These are phyloP conservation scores for Ophioderma brevispina DNA, from an alignment of 35 echinoderm and acorn worm species.

Conservation along the genomic window DNA sequence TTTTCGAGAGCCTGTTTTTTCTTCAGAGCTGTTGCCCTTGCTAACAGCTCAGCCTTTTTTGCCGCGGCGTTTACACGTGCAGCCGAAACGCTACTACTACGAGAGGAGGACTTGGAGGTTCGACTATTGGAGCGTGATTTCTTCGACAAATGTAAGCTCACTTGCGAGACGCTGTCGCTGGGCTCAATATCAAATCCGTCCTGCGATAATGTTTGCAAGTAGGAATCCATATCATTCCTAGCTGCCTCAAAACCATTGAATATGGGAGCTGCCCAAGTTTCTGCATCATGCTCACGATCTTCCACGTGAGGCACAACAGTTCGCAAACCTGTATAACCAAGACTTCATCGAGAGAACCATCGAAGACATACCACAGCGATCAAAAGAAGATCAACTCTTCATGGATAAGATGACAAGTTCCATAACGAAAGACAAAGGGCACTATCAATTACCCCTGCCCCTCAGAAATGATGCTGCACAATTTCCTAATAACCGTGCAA, in stretches of 20 bases:
- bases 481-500: no score
- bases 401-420: no score
- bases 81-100: background rate
- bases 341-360: no score
- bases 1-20: background rate
- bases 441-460: no score
- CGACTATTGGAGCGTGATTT: background rate
- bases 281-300: background rate
- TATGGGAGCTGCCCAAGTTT: background rate
- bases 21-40: background rate
- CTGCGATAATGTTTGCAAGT: background rate
- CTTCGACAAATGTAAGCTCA: background rate
- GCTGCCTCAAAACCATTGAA: background rate
- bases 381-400: no score
- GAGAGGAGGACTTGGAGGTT: background rate
- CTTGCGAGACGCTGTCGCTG: background rate
- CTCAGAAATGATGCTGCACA: no score
- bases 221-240: background rate
- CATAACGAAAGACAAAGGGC: no score
- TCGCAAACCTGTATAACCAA: no score
- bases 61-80: background rate
- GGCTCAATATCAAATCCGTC: background rate
- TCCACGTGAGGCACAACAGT: no score
- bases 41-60: background rate
- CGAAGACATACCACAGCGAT: no score